These are phyloP conservation scores for Montipora capitata DNA, from an alignment of 92 coral and sea anemone genomes.

Conservation along the genomic window DNA sequence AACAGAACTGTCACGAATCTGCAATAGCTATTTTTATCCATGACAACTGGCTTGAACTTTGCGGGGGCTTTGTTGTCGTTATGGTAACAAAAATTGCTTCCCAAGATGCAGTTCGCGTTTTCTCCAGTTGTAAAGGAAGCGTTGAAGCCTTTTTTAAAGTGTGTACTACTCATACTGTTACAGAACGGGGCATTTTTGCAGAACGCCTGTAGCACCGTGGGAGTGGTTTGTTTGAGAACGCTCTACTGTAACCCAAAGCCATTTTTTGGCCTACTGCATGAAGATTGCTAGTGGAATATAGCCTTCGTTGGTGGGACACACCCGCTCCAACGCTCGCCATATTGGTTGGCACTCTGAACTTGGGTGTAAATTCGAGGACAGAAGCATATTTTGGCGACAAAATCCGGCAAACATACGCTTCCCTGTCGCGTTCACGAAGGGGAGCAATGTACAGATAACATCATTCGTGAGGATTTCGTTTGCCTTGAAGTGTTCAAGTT, in stretches of 20 bases:
- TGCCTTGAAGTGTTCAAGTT: slow-evolving; percentile 4
- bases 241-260: not conserved
- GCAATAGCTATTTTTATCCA: slow-evolving; percentile 8
- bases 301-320: slow-evolving; percentile 24
- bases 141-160: not conserved
- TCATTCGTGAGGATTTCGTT: not conserved
- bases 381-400: not conserved
- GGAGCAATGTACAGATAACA: slow-evolving; percentile 35
- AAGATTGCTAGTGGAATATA: not conserved
- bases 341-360: slow-evolving; percentile 17
- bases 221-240: not conserved
- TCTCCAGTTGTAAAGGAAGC: slow-evolving; percentile 16
- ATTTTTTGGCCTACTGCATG: not conserved
- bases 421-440: no score
- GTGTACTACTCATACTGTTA: not conserved
- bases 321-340: slow-evolving; percentile 57
- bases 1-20: no score
- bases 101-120: slow-evolving; percentile 66
- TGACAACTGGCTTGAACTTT: slow-evolving; percentile 38
- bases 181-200: no score
- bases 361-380: not conserved
- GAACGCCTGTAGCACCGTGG: no score
- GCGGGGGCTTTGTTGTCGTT: slow-evolving; percentile 56
- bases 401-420: not conserved
- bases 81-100: slow-evolving; percentile 75